Conservation (phyloP, 2,797 vertebrate genomes). For the Champsocephalus gunnari region DNA sequence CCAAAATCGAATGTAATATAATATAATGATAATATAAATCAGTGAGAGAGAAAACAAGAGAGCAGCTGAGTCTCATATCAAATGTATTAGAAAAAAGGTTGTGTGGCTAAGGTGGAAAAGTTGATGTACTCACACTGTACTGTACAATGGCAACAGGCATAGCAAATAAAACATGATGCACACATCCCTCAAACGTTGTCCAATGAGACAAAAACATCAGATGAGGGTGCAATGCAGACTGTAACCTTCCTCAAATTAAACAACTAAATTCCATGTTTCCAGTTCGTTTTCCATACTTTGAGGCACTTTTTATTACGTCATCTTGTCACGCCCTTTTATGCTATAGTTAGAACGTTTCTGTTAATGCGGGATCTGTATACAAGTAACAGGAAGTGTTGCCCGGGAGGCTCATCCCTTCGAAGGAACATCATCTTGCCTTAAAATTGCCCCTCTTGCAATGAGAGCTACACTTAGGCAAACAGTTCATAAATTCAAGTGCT, state of each 20-base stretch:
- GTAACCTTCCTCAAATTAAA: neutral
- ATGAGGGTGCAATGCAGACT: neutral
- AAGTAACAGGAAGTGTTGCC: constrained; percentile 4
- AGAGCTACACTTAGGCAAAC: neutral
- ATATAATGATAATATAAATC: neutral
- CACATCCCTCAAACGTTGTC: neutral
- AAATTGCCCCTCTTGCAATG: neutral
- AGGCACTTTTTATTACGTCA: neutral
- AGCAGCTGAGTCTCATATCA: neutral
- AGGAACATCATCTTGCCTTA: constrained; percentile 3
- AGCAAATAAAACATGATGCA: neutral
- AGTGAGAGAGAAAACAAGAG: neutral
- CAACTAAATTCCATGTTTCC: neutral
- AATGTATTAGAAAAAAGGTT: no score
- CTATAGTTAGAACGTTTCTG: neutral
- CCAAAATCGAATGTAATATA: neutral
- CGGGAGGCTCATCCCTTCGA: neutral
- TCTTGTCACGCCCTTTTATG: neutral
- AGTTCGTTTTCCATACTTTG: neutral
- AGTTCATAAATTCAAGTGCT: constrained; percentile 15
- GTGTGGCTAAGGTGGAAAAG: no score
- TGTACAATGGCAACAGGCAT: no score
- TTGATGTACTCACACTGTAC: no score
- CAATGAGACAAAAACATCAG: neutral
- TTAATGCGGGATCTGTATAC: constrained; percentile 11